Conservation (phyloP, 2,113 vertebrate species). For the Turnix velox region DNA sequence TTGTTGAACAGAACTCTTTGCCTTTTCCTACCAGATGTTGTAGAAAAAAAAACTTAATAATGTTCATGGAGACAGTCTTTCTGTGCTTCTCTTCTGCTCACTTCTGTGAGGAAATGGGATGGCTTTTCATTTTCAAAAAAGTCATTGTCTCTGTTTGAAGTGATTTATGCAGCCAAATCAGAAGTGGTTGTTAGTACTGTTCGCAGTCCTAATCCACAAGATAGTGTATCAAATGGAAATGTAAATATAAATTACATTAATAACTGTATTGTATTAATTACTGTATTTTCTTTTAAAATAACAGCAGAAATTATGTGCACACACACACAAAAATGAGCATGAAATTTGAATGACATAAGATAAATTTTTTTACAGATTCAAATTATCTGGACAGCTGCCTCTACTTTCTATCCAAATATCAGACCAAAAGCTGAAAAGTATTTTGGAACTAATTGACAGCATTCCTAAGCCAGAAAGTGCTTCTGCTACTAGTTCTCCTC, state of each 20-base stretch:
- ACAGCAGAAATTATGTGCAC: neutral
- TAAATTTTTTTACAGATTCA: conserved; percentile 79
- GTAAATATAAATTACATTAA: neutral
- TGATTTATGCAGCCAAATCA: neutral
- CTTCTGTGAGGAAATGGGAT: neutral
- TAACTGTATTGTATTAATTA: too few relatives aligned
- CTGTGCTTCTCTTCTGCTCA: neutral
- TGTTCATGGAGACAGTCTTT: neutral
- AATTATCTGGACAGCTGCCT: conserved; percentile 87
- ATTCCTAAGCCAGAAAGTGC: conserved; percentile 86
- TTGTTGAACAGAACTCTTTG: neutral
- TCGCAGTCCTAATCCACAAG: neutral
- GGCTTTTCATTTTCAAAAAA: neutral
- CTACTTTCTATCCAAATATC: conserved; percentile 89
- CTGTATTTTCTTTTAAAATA: neutral
- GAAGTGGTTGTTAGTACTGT: neutral
- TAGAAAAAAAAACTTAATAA: neutral
- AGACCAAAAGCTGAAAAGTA: conserved; percentile 85
- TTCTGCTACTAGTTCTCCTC: conserved; percentile 50
- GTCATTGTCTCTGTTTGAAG: neutral
- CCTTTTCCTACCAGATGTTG: neutral
- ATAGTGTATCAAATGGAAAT: neutral
- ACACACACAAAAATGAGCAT: neutral
- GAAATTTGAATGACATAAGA: neutral
- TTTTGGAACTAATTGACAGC: conserved; percentile 87